These are phyloP conservation scores for Ornithoptera priamus DNA, from an alignment of 2,888 invertebrate species.

Conservation along the genomic window DNA sequence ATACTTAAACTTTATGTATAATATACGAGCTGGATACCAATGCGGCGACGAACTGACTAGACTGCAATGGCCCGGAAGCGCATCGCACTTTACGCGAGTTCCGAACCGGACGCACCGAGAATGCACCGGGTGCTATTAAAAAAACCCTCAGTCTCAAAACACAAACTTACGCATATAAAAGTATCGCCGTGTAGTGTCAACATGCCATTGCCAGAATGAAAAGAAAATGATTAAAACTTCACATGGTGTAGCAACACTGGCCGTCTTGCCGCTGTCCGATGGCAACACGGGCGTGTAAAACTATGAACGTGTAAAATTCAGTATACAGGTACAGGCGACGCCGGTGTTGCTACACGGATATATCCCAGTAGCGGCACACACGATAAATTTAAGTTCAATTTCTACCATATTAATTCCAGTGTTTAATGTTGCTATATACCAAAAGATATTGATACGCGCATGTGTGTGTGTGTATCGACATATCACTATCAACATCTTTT, in stretches of 20 bases:
- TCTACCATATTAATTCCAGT: too few species aligned
- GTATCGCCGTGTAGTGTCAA: neutral
- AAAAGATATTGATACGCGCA: too few species aligned
- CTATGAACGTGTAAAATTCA: conserved; percentile 15
- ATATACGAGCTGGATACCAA: conserved; percentile 12
- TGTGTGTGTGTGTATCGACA: too few species aligned
- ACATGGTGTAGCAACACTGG: conserved; percentile 12
- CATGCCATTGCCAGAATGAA: conserved; percentile 4
- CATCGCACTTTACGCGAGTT: neutral
- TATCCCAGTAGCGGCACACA: too few species aligned
- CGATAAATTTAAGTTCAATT: too few species aligned
- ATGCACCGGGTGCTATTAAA: neutral
- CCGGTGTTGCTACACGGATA: neutral
- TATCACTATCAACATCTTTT: too few species aligned
- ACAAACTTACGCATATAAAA: neutral
- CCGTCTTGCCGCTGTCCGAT: neutral
- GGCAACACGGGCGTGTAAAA: conserved; percentile 10
- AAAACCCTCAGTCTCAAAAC: conserved; percentile 14
- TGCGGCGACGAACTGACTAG: conserved; percentile 9
- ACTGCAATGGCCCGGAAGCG: neutral
- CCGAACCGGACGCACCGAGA: neutral
- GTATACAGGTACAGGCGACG: neutral
- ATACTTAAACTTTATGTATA: conserved; percentile 46
- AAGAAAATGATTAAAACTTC: neutral
- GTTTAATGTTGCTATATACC: too few species aligned